Evolutionary conservation across 35 echinoderm and acorn worm genomes (phyloP).

Genomic region (Lytechinus variegatus): DNA sequence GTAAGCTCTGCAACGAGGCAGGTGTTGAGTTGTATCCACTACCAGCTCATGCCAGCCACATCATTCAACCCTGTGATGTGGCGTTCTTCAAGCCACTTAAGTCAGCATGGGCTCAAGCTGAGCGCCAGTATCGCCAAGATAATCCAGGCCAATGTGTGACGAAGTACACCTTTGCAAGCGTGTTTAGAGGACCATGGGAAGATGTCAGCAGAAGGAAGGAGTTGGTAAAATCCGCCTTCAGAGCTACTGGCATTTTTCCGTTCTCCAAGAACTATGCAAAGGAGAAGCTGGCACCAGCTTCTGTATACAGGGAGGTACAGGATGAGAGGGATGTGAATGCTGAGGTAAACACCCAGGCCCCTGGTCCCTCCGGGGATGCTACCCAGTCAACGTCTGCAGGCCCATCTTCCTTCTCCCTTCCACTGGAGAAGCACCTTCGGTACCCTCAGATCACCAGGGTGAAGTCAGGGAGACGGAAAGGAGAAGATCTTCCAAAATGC

Average conservation of each 20-base stretch:
- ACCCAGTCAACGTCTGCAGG: not conserved
- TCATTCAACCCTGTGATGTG: slow-evolving; percentile 77
- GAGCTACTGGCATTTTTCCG: slow-evolving; percentile 58
- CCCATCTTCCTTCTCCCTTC: not conserved
- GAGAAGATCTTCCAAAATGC: too few relatives aligned
- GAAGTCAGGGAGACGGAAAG: not conserved
- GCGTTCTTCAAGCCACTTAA: slow-evolving; percentile 65
- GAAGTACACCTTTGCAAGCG: slow-evolving; percentile 59
- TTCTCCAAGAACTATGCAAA: slow-evolving; percentile 52
- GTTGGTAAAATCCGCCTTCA: slow-evolving; percentile 48
- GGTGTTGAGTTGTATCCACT: slow-evolving; percentile 64
- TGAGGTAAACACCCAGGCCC: not conserved
- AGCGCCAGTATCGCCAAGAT: slow-evolving; percentile 53
- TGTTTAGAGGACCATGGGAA: slow-evolving; percentile 63
- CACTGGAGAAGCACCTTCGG: not conserved
- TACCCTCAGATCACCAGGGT: not conserved
- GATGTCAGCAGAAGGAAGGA: slow-evolving; percentile 39
- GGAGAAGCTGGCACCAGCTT: slow-evolving; percentile 28
- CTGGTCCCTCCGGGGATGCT: not conserved
- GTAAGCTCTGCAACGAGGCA: slow-evolving; percentile 60
- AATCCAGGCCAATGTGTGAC: slow-evolving; percentile 59
- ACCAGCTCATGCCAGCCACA: slow-evolving; percentile 60
- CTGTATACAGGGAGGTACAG: not conserved
- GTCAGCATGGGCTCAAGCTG: slow-evolving; percentile 52
- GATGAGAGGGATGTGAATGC: not conserved